Percentiles rank a stretch among this genome's conserved stretches.
Evolutionary conservation across 2,113 vertebrate genomes (phyloP).

Genomic region (Otus sunia): DNA sequence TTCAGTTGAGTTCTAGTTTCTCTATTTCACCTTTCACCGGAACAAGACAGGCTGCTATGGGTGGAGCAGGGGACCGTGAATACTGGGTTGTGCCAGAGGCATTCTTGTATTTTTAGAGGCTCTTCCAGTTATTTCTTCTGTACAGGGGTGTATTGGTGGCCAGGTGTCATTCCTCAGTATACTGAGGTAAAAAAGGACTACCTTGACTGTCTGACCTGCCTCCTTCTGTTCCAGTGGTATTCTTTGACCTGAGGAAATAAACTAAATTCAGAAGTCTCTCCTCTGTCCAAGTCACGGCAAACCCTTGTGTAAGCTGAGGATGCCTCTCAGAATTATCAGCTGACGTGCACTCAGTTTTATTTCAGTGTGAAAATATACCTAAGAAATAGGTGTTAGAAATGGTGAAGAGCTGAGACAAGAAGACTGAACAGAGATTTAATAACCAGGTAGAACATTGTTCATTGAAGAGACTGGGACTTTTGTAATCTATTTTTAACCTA

Average conservation of each 20-base stretch:
- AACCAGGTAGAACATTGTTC: not conserved
- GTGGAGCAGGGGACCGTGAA: not conserved
- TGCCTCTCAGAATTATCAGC: not conserved
- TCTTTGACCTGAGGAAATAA: not conserved
- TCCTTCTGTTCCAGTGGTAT: not conserved
- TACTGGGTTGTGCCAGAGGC: not conserved
- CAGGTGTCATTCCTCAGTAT: not conserved
- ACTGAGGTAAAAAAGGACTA: not conserved
- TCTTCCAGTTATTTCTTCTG: not conserved
- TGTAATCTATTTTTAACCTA: conserved; percentile 4
- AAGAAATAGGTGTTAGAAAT: not conserved
- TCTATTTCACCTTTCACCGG: not conserved
- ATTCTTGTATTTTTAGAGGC: not conserved
- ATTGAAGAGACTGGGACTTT: not conserved
- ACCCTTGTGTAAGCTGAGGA: no score
- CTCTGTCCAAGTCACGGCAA: rapidly evolving
- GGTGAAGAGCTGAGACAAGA: not conserved
- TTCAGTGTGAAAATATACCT: not conserved
- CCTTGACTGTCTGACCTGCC: not conserved
- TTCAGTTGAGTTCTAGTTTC: not conserved
- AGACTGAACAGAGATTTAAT: not conserved
- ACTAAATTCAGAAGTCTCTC: not conserved
- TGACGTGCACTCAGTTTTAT: rapidly evolving
- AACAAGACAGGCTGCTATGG: not conserved
- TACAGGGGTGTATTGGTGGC: not conserved